These are phyloP conservation scores for Vanessa atalanta DNA, from an alignment of 1,140 invertebrate genomes.

Conservation along the genomic window DNA sequence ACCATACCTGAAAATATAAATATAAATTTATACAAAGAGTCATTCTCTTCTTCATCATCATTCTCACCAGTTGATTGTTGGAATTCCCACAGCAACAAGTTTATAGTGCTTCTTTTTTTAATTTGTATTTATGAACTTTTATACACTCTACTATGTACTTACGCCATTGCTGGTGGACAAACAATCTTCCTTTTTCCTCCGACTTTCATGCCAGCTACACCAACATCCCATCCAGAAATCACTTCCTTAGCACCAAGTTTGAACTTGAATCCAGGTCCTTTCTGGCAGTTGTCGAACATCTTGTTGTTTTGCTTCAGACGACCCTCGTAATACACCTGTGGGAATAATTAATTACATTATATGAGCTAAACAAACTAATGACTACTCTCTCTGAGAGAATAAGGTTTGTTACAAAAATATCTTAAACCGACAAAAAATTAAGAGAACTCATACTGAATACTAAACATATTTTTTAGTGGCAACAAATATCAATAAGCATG, in stretches of 20 bases:
- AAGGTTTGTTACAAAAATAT: no score
- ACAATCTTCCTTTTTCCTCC: slow-evolving; percentile 93
- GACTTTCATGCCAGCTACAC: slow-evolving; percentile 93
- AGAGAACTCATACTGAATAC: no score
- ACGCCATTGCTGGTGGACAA: slow-evolving; percentile 92
- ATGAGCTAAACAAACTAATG: no score
- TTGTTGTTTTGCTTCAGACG: slow-evolving; percentile 90
- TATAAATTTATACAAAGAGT: not conserved
- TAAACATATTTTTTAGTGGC: no score
- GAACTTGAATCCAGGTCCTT: slow-evolving; percentile 93
- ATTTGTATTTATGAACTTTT: no score
- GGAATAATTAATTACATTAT: not conserved
- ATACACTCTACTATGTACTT: slow-evolving; percentile 67
- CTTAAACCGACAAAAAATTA: no score
- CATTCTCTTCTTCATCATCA: no score
- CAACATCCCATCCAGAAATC: slow-evolving; percentile 95
- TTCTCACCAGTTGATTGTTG: no score
- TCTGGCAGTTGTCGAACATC: slow-evolving; percentile 86
- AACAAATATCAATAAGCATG: no score
- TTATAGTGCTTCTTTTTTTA: no score
- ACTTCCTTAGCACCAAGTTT: slow-evolving; percentile 91
- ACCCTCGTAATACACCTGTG: slow-evolving; percentile 86
- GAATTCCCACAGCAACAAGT: no score
- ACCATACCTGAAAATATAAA: slow-evolving; percentile 86
- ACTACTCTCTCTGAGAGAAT: no score